Base-by-base conservation (phyloP, 1,140 invertebrate genomes). In the Pogonognathellus flavescens region DNA sequence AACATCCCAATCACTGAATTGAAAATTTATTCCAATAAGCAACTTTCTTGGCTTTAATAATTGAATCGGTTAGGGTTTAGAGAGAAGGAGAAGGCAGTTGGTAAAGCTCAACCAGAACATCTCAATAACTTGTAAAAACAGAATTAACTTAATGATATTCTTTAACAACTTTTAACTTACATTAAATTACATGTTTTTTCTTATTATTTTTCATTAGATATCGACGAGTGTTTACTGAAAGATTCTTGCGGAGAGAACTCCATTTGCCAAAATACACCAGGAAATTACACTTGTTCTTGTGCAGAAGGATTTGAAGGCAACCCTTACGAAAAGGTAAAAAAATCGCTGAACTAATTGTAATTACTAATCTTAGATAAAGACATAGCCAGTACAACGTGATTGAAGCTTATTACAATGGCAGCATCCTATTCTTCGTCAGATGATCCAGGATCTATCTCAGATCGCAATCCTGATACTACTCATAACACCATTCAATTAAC, bases 271-370 rank as follows among this genome's bases (percentile, higher is more conserved):
- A 98, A 98, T 90, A 93, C 93, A 55, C 94, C 94, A 41, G 97
- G 97, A 89, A 97, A 97, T 90, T 97, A 96, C 90, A 96, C 94
- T 8, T 98, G 97, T 90, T 90, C 92, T 52, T 98, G 96, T 91
- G 93, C 93, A 87, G 92, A 94, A 76, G 97, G 97, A 87, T 53
- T 59, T 55, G 20, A 9, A 50, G 55, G 53, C n/a, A 82, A 53
- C n/a, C 53, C 62, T 25, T 66, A 66, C 62, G 62, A 66, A 66
- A 66, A 66, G 72, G 50, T 80, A 52, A 80, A 66, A 25, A 20
- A 25, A 66, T 66, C 25, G 8, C 14, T 66, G 59, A 66, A 25
- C 62, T 66, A 66, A 66, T 66, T 66, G 20, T 66, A 66, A 66
- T 66, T 66, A 25, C 25, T 20, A 55, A 55, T 55, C 53, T 55